phyloP scores from a whole-genome alignment of 2,113 vertebrate genomes.

The Hemiscyllium ocellatum region DNA sequence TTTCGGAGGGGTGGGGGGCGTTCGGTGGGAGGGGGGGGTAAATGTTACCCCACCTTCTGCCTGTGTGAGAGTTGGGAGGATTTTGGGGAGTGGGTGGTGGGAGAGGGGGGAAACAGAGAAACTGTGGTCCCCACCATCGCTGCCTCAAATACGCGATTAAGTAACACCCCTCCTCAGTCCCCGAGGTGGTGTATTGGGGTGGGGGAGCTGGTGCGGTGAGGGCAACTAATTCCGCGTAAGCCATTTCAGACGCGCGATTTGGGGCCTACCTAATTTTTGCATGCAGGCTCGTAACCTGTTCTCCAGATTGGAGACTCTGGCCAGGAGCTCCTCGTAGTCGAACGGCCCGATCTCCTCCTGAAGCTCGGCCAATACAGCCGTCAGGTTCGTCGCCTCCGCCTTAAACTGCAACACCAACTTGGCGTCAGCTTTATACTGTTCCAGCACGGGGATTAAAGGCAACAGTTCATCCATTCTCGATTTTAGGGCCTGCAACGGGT shows the following conservation, averaged over 20 bases:
- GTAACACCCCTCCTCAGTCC: slow-evolving; percentile 40
- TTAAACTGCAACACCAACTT: slow-evolving; percentile 99
- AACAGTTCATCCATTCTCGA: slow-evolving; percentile 99
- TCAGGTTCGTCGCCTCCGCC: slow-evolving; percentile 98
- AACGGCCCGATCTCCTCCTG: slow-evolving; percentile 98
- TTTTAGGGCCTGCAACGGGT: slow-evolving; percentile 98
- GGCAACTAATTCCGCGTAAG: slow-evolving; percentile 20
- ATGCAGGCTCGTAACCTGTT: slow-evolving; percentile 98
- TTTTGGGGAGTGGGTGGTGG: background rate
- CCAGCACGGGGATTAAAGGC: slow-evolving; percentile 98
- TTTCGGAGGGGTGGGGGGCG: too few species aligned
- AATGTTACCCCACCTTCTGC: too few species aligned
- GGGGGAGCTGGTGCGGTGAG: background rate
- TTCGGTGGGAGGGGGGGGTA: too few species aligned
- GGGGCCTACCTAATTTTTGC: slow-evolving; percentile 99
- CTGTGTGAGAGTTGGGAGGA: background rate
- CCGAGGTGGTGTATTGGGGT: slow-evolving; percentile 26
- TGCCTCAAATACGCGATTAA: slow-evolving; percentile 20
- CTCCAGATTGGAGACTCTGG: slow-evolving; percentile 97
- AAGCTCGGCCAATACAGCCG: slow-evolving; percentile 94
- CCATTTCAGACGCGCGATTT: slow-evolving; percentile 51
- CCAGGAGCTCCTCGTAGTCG: slow-evolving; percentile 99
- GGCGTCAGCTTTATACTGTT: slow-evolving; percentile 99
- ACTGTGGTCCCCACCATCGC: background rate
- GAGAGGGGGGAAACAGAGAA: background rate